A percentile compares a stretch with the other conserved stretches of the same genome.
These are phyloP conservation scores for Cheilosia scutellata DNA, from an alignment of 2,888 invertebrate species.

Conservation along the genomic window DNA sequence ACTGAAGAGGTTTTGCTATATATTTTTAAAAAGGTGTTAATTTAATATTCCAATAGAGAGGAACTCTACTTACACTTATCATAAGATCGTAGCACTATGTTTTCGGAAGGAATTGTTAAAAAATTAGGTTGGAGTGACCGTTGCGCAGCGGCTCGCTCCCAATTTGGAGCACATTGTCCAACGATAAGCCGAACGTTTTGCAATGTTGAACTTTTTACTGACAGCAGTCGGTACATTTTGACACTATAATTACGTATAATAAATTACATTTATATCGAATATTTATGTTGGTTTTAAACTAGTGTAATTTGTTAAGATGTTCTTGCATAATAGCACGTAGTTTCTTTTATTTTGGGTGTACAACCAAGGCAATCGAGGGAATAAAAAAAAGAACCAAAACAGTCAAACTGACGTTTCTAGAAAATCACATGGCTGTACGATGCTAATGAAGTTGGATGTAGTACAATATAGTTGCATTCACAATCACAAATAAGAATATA, in stretches of 20 bases:
- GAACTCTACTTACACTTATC: conserved; percentile 32
- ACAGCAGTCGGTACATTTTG: conserved; percentile 81
- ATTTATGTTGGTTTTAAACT: background rate
- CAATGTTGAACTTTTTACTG: conserved; percentile 78
- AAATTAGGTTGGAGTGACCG: conserved; percentile 48
- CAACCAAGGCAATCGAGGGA: conserved; percentile 29
- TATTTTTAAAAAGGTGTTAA: background rate
- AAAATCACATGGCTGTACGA: conserved; percentile 63
- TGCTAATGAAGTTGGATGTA: conserved; percentile 47
- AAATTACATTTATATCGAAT: conserved; percentile 43
- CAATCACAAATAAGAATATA: conserved; percentile 7
- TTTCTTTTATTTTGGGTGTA: conserved; percentile 57
- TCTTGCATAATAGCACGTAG: conserved; percentile 71
- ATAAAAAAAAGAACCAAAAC: conserved; percentile 59
- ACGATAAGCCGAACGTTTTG: conserved; percentile 78
- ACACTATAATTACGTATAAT: background rate
- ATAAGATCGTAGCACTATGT: conserved; percentile 9
- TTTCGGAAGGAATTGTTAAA: conserved; percentile 57
- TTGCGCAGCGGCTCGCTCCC: conserved; percentile 72
- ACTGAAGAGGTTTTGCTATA: conserved; percentile 46
- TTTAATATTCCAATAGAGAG: background rate
- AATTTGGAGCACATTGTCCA: conserved; percentile 64
- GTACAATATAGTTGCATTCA: conserved; percentile 3
- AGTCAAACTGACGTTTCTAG: conserved; percentile 68
- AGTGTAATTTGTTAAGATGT: conserved; percentile 36